phyloP scores from a whole-genome alignment of 1,140 invertebrate species.

The Carcinoscorpius rotundicauda region DNA sequence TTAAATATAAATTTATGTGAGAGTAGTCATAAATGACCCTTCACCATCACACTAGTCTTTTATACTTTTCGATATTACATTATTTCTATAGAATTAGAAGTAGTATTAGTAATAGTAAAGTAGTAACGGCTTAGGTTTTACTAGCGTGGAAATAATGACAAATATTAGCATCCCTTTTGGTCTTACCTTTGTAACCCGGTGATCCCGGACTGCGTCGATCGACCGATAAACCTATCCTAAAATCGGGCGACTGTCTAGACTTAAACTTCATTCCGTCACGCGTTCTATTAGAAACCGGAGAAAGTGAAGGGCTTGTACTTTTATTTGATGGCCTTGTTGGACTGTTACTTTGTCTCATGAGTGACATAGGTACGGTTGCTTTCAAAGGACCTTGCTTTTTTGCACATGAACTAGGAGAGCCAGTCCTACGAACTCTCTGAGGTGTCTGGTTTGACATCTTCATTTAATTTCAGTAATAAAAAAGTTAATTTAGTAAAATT shows the following conservation, averaged over 20 bases:
- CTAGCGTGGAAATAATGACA: too few relatives aligned
- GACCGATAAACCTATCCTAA: slow-evolving; percentile 11
- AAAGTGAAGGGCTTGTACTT: slow-evolving; percentile 15
- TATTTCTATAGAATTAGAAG: too few relatives aligned
- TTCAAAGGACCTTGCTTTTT: slow-evolving; percentile 21
- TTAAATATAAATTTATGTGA: too few relatives aligned
- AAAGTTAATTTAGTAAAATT: too few relatives aligned
- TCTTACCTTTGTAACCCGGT: slow-evolving; percentile 11
- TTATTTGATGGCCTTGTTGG: slow-evolving; percentile 13
- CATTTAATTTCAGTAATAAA: too few relatives aligned
- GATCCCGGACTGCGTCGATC: slow-evolving; percentile 14
- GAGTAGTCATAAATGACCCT: too few relatives aligned
- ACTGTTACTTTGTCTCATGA: slow-evolving; percentile 21
- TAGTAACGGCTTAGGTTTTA: too few relatives aligned
- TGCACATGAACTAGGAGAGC: slow-evolving; percentile 18
- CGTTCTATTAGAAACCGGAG: slow-evolving; percentile 14
- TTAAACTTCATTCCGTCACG: slow-evolving; percentile 17
- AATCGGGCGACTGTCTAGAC: slow-evolving; percentile 17
- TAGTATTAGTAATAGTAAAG: too few relatives aligned
- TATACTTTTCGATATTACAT: too few relatives aligned
- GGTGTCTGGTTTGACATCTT: slow-evolving; percentile 26
- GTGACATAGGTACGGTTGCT: slow-evolving; percentile 22
- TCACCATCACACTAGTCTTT: too few relatives aligned
- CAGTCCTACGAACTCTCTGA: slow-evolving; percentile 22
- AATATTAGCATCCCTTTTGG: too few relatives aligned